Conservation (phyloP, 1,140 invertebrate species). For the Sarcophaga peregrina region DNA sequence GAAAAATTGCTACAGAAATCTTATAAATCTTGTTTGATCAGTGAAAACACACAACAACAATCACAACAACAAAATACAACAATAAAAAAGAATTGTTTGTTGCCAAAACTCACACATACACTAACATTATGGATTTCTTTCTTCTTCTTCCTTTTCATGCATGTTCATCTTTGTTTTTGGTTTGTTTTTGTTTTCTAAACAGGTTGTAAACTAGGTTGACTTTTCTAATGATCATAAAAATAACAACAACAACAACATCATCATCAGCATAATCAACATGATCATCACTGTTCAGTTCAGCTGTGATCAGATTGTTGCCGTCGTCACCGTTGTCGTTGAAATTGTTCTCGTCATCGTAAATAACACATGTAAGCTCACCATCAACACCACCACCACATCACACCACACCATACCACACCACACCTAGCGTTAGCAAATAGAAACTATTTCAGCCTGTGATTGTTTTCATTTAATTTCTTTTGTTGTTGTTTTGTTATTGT, state of each 20-base stretch:
- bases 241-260: background rate
- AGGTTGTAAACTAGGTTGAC: constrained; percentile 14
- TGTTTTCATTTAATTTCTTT: background rate
- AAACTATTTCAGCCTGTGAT: background rate
- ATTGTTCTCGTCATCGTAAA: background rate
- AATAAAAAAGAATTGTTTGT: background rate
- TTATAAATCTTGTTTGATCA: constrained; percentile 11
- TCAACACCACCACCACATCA: background rate
- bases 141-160: too few species aligned
- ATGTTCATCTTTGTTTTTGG: too few species aligned
- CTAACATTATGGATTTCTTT: too few species aligned
- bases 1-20: constrained; percentile 8
- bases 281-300: background rate
- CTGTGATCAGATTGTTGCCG: background rate
- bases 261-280: background rate
- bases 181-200: background rate
- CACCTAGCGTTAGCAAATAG: background rate
- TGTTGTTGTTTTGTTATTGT: background rate
- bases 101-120: background rate
- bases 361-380: constrained; percentile 2
- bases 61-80: too few species aligned
- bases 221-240: background rate
- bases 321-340: background rate
- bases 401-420: too few species aligned
- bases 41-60: background rate